These are phyloP conservation scores for Girardinichthys multiradiatus DNA, from an alignment of 2,113 vertebrate genomes.

Conservation along the genomic window DNA sequence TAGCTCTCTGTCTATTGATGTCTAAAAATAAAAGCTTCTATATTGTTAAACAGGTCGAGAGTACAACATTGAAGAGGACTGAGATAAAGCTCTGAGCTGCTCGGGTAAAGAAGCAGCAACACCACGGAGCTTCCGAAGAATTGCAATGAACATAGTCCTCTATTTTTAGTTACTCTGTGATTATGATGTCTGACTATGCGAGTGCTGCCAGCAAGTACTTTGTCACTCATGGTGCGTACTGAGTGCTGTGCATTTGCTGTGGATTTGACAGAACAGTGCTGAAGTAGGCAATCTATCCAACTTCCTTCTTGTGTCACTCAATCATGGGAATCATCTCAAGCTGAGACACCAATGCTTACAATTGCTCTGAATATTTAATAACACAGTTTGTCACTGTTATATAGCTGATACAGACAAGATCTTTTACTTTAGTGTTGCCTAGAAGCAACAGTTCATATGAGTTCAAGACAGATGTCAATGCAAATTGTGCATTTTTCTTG, in stretches of 20 bases:
- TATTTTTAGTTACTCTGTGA: constrained; percentile 74
- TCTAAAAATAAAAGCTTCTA: constrained; percentile 62
- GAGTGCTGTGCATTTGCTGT: constrained; percentile 39
- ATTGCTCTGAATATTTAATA: constrained; percentile 39
- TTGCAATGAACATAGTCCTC: constrained; percentile 53
- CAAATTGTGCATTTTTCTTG: constrained; percentile 12
- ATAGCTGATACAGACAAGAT: constrained; percentile 22
- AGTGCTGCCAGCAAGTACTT: constrained; percentile 64
- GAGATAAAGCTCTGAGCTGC: constrained; percentile 23
- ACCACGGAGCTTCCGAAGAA: constrained; percentile 45
- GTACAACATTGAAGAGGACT: constrained; percentile 10
- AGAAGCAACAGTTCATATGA: constrained; percentile 15
- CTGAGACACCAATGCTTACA: constrained; percentile 32
- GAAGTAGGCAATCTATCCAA: constrained; percentile 36
- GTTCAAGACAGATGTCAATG: constrained; percentile 8
- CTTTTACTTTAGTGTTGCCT: constrained; percentile 11
- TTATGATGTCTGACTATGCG: constrained; percentile 68
- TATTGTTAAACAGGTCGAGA: constrained; percentile 54
- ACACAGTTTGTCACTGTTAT: constrained; percentile 16
- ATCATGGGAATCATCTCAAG: constrained; percentile 26
- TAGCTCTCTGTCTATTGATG: constrained; percentile 1
- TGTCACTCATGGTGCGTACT: constrained; percentile 56
- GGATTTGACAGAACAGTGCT: constrained; percentile 29
- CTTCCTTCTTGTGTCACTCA: constrained; percentile 28
- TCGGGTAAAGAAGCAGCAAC: constrained; percentile 40